Evolutionary conservation across 2,888 invertebrate genomes (phyloP), one percentile per base, ranked within the genome.

Genomic region (Monopis laevigella): DNA sequence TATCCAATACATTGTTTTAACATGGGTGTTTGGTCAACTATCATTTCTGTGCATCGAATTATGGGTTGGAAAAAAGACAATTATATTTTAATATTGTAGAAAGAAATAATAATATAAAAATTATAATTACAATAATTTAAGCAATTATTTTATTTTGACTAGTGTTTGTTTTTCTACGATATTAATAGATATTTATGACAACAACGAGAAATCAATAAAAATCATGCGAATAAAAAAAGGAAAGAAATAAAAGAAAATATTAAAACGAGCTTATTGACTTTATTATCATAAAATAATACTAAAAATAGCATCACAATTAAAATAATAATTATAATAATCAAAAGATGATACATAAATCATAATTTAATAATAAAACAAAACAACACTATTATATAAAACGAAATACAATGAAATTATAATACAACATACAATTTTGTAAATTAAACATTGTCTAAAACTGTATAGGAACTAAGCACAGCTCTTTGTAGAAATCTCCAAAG

Each of bases 271-370:
- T 56, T 61, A 46, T 67, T 28, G 72, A 75, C 71, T 77, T 77
- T 75, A 77, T 75, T 74, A 70, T 69, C 58, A 60, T 74, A 72
- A 71, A 71, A 65, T 70, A 65, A 66, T 19, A 67, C 66, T 74
- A 72, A 72, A 69, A 75, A 66, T 75, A 75, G 65, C 73, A 75
- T 75, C 73, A 74, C 75, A 74, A 65, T 65, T 58, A 62, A 40
- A 18, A 40, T 40, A 28, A 21, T 21, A 36, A 36, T 21, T 24
- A 21, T 14, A 32, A 13, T 11, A n/a, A 36, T 36, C 36, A 21
- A 11, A 36, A 24, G 11, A 12, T 36, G 21, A 36, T 21, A 32
- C 32, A 32, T 14, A 17, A 32, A 32, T 32, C 17, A 32, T 17
- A 32, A 32, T 13, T 32, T 32, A 17, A 21, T 19, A 36, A 36